Conservation (phyloP, 2,113 vertebrate genomes). For the Chauna torquata region DNA sequence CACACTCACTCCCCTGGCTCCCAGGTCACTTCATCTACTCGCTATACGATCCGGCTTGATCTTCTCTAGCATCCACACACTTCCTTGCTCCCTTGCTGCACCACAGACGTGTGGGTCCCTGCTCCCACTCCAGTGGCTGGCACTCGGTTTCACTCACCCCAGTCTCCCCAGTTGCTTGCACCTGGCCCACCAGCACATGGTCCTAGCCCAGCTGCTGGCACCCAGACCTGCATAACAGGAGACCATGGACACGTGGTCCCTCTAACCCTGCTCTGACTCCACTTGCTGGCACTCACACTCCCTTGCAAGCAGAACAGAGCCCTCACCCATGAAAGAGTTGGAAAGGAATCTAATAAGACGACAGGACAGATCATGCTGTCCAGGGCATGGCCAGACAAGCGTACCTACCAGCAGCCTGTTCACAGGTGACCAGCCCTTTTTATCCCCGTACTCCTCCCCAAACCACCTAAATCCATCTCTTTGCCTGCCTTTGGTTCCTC, state of each 20-base stretch:
- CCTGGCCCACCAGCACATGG: background rate
- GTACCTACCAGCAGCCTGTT: background rate
- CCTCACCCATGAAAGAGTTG: background rate
- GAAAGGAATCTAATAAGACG: background rate
- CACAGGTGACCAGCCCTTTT: background rate
- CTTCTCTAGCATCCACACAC: background rate
- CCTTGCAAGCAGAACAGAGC: background rate
- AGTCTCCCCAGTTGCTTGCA: background rate
- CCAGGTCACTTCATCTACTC: background rate
- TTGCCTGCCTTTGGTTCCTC: background rate
- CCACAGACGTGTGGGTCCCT: background rate
- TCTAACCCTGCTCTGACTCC: no score
- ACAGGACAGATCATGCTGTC: accelerated
- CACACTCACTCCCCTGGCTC: background rate
- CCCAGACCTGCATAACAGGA: accelerated
- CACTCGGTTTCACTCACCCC: background rate
- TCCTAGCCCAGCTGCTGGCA: background rate
- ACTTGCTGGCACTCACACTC: background rate
- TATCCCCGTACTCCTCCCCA: background rate
- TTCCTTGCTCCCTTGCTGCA: background rate
- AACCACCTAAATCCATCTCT: background rate
- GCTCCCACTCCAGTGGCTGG: background rate
- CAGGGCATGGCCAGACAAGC: accelerated
- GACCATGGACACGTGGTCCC: no score
- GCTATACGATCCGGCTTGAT: background rate